A percentile compares a stretch with the other conserved stretches of the same genome.
phyloP scores from a whole-genome alignment of 2,113 vertebrate genomes.

The Haemorhous mexicanus region DNA sequence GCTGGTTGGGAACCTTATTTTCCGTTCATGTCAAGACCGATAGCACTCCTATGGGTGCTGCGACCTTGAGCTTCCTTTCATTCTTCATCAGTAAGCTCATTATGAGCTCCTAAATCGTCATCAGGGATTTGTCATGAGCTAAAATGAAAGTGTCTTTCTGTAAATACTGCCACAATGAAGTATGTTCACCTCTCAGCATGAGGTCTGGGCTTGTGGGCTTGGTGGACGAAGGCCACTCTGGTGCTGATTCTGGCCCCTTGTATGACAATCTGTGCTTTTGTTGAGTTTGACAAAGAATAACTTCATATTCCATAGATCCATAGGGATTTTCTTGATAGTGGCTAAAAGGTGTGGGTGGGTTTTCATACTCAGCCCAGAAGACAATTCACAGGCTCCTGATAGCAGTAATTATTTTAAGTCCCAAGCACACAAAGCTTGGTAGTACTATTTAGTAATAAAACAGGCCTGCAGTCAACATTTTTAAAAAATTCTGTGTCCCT shows the following conservation, averaged over 20 bases:
- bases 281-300: background rate
- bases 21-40: slow-evolving; percentile 6
- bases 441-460: background rate
- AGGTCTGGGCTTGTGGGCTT: background rate
- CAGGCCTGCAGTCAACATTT: background rate
- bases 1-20: slow-evolving; percentile 16
- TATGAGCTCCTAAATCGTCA: background rate
- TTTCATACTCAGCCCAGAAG: background rate
- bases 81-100: slow-evolving; percentile 32
- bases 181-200: background rate
- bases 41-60: background rate
- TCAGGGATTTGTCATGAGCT: slow-evolving; percentile 4
- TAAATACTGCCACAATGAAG: background rate
- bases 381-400: background rate
- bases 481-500: background rate
- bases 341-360: background rate
- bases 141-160: background rate
- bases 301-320: background rate
- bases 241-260: background rate
- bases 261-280: background rate
- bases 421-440: background rate
- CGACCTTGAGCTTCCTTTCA: slow-evolving; percentile 40
- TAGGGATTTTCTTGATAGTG: background rate
- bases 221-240: background rate
- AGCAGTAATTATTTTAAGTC: background rate